phyloP scores from a whole-genome alignment of 2,797 vertebrate genomes.

The Thamnophis elegans region DNA sequence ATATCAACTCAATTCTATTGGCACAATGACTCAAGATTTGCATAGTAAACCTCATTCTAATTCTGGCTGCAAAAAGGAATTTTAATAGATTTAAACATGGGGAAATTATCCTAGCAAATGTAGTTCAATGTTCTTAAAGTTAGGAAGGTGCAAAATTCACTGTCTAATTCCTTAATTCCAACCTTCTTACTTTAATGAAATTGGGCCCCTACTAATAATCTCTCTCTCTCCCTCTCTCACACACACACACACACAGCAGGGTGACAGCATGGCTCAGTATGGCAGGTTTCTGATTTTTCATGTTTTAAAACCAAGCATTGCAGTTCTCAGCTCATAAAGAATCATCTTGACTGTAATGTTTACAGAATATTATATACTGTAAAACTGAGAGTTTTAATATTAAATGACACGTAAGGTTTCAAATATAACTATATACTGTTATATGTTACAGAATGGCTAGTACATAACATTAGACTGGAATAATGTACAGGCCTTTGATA shows the following conservation, averaged over 20 bases:
- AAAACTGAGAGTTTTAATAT: neutral
- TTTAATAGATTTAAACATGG: slow-evolving; percentile 31
- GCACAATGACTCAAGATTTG: slow-evolving; percentile 10
- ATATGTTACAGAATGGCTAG: neutral
- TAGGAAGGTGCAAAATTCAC: neutral
- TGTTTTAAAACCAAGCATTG: neutral
- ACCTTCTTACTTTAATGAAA: neutral
- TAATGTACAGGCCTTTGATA: neutral
- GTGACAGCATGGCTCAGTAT: neutral
- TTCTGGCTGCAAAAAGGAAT: slow-evolving; percentile 32
- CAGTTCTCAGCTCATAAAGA: neutral
- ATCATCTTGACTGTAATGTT: neutral
- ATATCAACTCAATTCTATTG: slow-evolving; percentile 29
- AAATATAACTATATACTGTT: neutral
- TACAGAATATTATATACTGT: neutral
- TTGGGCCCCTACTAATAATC: neutral
- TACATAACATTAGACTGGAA: neutral
- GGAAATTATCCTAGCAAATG: neutral
- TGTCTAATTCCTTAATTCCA: neutral
- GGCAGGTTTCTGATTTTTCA: neutral
- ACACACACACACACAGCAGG: no score
- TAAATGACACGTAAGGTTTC: neutral
- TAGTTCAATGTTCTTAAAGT: neutral
- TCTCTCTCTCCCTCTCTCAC: no score
- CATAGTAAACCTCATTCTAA: slow-evolving; percentile 39